Conservation (phyloP, 2,888 invertebrate genomes). For the Tenthredo scrophulariae region DNA sequence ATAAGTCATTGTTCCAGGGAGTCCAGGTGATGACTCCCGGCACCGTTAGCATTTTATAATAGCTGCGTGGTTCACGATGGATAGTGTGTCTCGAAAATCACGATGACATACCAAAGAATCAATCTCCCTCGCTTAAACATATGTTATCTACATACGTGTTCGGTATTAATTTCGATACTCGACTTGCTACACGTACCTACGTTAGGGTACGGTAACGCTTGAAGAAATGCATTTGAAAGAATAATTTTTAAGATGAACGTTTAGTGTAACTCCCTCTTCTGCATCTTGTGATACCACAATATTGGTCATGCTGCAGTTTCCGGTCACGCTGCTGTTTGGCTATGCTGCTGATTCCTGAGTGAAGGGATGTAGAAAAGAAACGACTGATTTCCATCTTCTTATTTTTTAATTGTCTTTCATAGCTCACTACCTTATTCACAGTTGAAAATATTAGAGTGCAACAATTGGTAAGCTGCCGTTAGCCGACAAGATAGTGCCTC, state of each 20-base stretch:
- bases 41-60: constrained; percentile 46
- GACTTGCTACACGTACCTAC: background rate
- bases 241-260: background rate
- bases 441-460: background rate
- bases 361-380: background rate
- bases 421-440: background rate
- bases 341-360: too few species aligned
- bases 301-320: background rate
- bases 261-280: background rate
- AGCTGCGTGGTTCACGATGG: constrained; percentile 8
- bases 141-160: background rate
- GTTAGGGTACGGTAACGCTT: background rate
- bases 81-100: background rate
- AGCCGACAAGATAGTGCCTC: background rate
- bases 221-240: background rate
- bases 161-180: background rate
- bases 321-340: too few species aligned
- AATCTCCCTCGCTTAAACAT: background rate
- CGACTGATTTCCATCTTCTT: background rate
- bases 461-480: background rate
- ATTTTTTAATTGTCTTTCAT: background rate
- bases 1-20: constrained; percentile 53
- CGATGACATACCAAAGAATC: constrained; percentile 40
- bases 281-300: background rate
- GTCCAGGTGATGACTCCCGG: constrained; percentile 54